Conservation (phyloP, 2,113 vertebrate species). For the Ondatra zibethicus region DNA sequence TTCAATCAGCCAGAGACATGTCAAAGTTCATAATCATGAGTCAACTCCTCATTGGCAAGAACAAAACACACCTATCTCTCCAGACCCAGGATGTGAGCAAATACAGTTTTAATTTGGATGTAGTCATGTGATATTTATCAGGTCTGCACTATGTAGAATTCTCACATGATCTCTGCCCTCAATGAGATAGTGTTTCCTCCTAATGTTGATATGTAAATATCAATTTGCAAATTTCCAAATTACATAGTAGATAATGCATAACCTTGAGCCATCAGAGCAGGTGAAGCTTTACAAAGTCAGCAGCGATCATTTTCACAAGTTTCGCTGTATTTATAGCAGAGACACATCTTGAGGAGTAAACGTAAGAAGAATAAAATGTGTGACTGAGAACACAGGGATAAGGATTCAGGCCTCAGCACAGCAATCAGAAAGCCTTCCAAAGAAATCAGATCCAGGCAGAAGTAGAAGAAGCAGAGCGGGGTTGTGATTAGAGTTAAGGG, state of each 20-base stretch:
- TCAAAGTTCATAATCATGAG: constrained; percentile 68
- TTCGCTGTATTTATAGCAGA: constrained; percentile 35
- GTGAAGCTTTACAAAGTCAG: constrained; percentile 6
- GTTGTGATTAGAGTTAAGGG: background rate
- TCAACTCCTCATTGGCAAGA: constrained; percentile 48
- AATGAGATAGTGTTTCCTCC: constrained; percentile 48
- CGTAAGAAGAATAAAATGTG: background rate
- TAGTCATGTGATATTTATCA: constrained; percentile 72
- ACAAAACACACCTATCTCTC: constrained; percentile 64
- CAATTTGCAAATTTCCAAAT: constrained; percentile 68
- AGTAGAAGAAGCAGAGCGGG: background rate
- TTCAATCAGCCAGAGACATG: constrained; percentile 60
- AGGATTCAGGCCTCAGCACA: background rate
- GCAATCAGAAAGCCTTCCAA: background rate
- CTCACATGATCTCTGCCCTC: constrained; percentile 59
- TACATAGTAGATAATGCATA: constrained; percentile 33
- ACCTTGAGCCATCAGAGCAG: background rate
- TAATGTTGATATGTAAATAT: constrained; percentile 71
- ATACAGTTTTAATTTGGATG: constrained; percentile 69
- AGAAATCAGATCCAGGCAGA: background rate
- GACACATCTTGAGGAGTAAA: constrained; percentile 41
- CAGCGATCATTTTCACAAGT: constrained; percentile 1
- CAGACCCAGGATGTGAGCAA: constrained; percentile 44
- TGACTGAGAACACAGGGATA: background rate
- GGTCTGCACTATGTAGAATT: constrained; percentile 32